These are phyloP conservation scores for Drosophila athabasca DNA, from an alignment of 1,140 invertebrate species.

Conservation along the genomic window DNA sequence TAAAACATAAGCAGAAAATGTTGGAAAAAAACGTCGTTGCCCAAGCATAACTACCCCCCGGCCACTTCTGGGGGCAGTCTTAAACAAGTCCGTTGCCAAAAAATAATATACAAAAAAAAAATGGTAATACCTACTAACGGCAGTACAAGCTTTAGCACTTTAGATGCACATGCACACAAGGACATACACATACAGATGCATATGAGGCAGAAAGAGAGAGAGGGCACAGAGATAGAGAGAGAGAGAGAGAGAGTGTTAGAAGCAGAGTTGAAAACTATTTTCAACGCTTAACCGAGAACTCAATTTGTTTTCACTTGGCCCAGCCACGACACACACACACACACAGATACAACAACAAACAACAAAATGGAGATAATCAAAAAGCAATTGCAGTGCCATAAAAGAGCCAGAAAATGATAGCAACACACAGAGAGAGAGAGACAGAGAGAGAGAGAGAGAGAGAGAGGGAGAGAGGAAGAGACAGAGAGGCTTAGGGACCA, in stretches of 20 bases:
- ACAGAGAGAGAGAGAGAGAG: not conserved
- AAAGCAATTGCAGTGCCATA: slow-evolving; percentile 36
- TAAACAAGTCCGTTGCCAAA: slow-evolving; percentile 10
- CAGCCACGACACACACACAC: slow-evolving; percentile 6
- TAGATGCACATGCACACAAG: slow-evolving; percentile 1
- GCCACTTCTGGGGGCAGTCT: slow-evolving; percentile 14
- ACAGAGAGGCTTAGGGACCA: not conserved
- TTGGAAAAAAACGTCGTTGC: not conserved
- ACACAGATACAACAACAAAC: slow-evolving; percentile 7
- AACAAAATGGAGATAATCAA: slow-evolving; percentile 41
- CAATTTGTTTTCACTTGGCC: slow-evolving; percentile 34
- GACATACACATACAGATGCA: slow-evolving; percentile 1
- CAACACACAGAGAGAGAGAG: not conserved
- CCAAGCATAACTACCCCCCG: slow-evolving; percentile 4
- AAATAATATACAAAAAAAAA: slow-evolving; percentile 6
- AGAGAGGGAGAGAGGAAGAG: not conserved
- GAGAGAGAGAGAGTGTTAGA: not conserved
- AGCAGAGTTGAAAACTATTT: slow-evolving; percentile 39
- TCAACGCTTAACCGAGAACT: slow-evolving; percentile 33
- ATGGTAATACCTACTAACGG: slow-evolving; percentile 35
- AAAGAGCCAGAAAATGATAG: slow-evolving; percentile 20
- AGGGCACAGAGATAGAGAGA: slow-evolving; percentile 1
- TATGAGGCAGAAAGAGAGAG: slow-evolving; percentile 5
- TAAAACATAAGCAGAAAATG: slow-evolving; percentile 1
- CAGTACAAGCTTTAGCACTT: slow-evolving; percentile 57